A percentile compares a stretch with the other conserved stretches of the same genome.
Evolutionary conservation across 2,888 invertebrate genomes (phyloP).

Genomic region (Actias luna): DNA sequence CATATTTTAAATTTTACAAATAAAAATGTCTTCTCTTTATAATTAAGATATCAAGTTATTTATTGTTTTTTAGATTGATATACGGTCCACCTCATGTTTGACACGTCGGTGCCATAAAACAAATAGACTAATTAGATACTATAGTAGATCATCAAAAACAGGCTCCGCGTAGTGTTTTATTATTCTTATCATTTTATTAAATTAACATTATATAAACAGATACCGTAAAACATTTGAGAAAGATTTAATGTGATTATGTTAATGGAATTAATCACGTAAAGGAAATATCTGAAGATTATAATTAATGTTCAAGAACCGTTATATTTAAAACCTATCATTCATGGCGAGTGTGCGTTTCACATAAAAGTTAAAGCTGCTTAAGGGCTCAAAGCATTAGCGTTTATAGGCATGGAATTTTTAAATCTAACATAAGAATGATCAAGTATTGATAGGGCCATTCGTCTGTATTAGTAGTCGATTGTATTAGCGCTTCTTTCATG

Average conservation of each 20-base stretch:
- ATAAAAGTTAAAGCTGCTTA: slow-evolving; percentile 18
- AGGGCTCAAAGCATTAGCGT: slow-evolving; percentile 8
- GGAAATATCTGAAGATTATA: not conserved
- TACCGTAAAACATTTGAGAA: not conserved
- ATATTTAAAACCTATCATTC: slow-evolving; percentile 15
- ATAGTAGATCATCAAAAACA: not conserved
- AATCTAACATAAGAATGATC: slow-evolving; percentile 33
- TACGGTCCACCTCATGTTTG: not conserved
- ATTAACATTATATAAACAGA: not conserved
- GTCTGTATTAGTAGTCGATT: slow-evolving; percentile 37
- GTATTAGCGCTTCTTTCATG: slow-evolving; percentile 37
- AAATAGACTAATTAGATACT: not conserved
- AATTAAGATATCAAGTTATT: too few species aligned
- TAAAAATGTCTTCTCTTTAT: too few species aligned
- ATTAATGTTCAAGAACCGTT: not conserved
- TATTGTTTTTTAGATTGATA: not conserved
- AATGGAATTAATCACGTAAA: not conserved
- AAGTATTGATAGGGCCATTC: slow-evolving; percentile 27
- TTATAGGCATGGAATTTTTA: slow-evolving; percentile 19
- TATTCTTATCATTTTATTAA: not conserved
- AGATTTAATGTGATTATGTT: not conserved
- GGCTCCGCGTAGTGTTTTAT: not conserved
- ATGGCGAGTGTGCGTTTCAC: slow-evolving; percentile 12
- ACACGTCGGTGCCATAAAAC: not conserved
- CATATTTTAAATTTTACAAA: too few species aligned